Base-by-base conservation (phyloP, 2,888 invertebrate genomes). In the Troilus luridus region DNA sequence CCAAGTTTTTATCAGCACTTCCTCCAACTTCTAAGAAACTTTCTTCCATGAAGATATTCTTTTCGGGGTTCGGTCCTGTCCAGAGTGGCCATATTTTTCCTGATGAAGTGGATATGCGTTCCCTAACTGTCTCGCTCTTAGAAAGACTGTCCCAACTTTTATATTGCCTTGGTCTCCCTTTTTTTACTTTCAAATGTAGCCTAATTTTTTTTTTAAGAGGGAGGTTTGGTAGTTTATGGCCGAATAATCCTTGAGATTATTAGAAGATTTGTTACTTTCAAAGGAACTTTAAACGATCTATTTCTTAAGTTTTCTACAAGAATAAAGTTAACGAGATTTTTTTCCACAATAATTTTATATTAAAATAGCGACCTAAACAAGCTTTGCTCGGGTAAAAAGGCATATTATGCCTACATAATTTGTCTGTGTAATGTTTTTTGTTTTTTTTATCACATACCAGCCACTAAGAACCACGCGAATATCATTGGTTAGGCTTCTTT, bases 31-130 rank as follows among this genome's bases (percentile, higher is more conserved):
- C 41, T 41, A 3, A 0, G 27, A 17, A 77, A 77, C 72, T 77
- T 77, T 77, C 27, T 41, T 19, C 72, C 14, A 11, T 24, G 14
- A 17, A 27, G 27, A 27, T 27, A 14, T 12, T 14, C 27, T 77
- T 41, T 2, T 67, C 14, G 14, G 24, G 67, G 24, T 67, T 67
- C 24, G 64, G n/a, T n/a, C 64, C 64, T n/a, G n/a, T 67, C 24
- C 41, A 14, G 10, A 67, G 67, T 67, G 72, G 27, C 72, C 17
- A 77, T 77, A 77, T 77, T 77, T 77, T 77, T 77, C 19, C 41
- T 77, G 72, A 77, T 77, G 72, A 77, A 77, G 72, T 77, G 72
- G 72, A 27, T 77, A 41, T 41, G 72, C 27, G 12, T 77, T 77
- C 9, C 72, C 72, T 14, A 3, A n/a, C 11, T 27, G 24, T 41